Percentiles rank a stretch among this genome's conserved stretches.
Conservation (phyloP, 2,797 vertebrate genomes). For the Harpagifer antarcticus region DNA sequence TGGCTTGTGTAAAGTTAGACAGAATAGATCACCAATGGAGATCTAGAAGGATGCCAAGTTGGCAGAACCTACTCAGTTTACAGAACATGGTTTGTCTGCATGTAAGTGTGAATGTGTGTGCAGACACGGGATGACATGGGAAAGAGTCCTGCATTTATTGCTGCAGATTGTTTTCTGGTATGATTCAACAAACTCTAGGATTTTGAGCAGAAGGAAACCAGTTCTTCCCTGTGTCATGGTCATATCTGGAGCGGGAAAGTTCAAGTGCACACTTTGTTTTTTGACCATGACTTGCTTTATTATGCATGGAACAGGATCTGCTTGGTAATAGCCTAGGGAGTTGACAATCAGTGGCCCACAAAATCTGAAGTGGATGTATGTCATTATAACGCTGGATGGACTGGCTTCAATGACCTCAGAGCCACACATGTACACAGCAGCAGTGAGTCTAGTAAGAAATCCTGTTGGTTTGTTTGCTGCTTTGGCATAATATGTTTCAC, state of each 20-base stretch:
- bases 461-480: constrained; percentile 73
- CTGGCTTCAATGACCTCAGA: constrained; percentile 65
- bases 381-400: constrained; percentile 57
- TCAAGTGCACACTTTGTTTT: constrained; percentile 56
- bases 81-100: constrained; percentile 68
- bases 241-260: constrained; percentile 40
- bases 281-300: constrained; percentile 59
- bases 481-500: constrained; percentile 73
- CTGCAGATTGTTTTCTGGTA: constrained; percentile 60
- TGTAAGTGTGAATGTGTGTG: constrained; percentile 65
- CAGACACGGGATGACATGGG: constrained; percentile 40
- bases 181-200: constrained; percentile 50
- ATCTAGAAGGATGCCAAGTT: constrained; percentile 53
- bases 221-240: constrained; percentile 31
- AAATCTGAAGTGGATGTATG: constrained; percentile 55
- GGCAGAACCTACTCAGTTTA: constrained; percentile 60
- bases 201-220: constrained; percentile 46
- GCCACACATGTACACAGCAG: constrained; percentile 60
- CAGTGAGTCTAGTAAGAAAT: constrained; percentile 64
- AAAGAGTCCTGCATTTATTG: constrained; percentile 41
- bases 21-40: constrained; percentile 58
- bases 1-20: constrained; percentile 72
- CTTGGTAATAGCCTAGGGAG: constrained; percentile 52
- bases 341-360: constrained; percentile 73
- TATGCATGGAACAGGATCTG: constrained; percentile 72